Conservation (phyloP, 2,888 invertebrate species). For the Orchestes rusci region DNA sequence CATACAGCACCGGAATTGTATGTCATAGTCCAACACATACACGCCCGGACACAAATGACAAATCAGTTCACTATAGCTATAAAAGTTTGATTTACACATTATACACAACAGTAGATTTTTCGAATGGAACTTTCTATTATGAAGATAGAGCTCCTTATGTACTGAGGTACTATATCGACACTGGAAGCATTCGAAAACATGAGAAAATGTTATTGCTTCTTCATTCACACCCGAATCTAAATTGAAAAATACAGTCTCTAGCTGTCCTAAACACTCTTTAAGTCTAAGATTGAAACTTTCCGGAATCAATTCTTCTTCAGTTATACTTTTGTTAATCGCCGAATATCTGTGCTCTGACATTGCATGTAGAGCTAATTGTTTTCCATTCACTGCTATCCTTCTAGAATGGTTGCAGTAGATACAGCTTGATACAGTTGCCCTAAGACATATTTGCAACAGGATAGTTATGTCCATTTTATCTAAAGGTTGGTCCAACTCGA, state of each 20-base stretch:
- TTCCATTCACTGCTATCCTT: conserved; percentile 77
- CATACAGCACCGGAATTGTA: conserved; percentile 74
- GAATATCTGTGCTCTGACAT: conserved; percentile 72
- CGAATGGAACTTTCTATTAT: conserved; percentile 81
- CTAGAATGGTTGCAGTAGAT: conserved; percentile 82
- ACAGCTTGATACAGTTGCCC: conserved; percentile 62
- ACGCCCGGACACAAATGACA: conserved; percentile 82
- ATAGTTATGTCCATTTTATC: conserved; percentile 68
- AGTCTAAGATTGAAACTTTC: conserved; percentile 64
- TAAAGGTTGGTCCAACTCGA: conserved; percentile 66
- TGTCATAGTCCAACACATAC: conserved; percentile 56
- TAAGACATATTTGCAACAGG: conserved; percentile 66
- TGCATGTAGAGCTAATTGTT: conserved; percentile 72
- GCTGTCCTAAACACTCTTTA: conserved; percentile 52
- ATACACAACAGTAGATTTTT: conserved; percentile 74
- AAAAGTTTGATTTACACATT: conserved; percentile 83
- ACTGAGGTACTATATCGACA: conserved; percentile 70
- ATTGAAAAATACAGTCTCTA: conserved; percentile 64
- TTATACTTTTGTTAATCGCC: conserved; percentile 71
- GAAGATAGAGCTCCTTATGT: conserved; percentile 79
- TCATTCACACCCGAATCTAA: conserved; percentile 59
- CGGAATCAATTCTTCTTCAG: conserved; percentile 64
- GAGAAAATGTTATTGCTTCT: conserved; percentile 53
- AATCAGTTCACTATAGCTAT: conserved; percentile 78
- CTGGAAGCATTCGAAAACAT: conserved; percentile 78